phyloP scores from a whole-genome alignment of 2,113 vertebrate species.

The Phalacrocorax carbo region DNA sequence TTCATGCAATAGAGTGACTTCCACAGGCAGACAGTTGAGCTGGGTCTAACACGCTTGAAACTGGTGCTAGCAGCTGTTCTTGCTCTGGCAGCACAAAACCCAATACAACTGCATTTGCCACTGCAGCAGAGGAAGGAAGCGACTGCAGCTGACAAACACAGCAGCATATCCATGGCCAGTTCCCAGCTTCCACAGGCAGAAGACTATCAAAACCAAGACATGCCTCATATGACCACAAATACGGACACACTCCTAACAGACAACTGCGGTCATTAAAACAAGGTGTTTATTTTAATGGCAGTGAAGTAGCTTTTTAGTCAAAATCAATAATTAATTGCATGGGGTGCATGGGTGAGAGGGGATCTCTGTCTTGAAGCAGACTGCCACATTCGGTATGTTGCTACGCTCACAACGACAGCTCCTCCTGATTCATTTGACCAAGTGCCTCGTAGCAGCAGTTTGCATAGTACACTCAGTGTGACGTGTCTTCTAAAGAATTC shows the following conservation, averaged over 20 bases:
- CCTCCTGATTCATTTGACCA: background rate
- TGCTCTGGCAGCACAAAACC: background rate
- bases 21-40: background rate
- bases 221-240: background rate
- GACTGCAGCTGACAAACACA: background rate
- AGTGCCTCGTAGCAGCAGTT: background rate
- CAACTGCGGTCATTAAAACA: background rate
- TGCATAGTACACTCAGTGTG: background rate
- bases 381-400: background rate
- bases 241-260: background rate
- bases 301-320: background rate
- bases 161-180: no score
- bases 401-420: background rate
- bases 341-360: background rate
- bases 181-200: background rate
- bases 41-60: background rate
- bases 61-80: background rate
- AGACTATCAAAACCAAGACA: background rate
- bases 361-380: background rate
- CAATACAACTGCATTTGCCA: background rate
- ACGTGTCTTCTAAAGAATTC: background rate
- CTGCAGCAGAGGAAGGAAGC: background rate
- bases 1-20: background rate
- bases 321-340: background rate
- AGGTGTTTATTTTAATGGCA: background rate